Percentiles rank a stretch among this genome's conserved stretches.
phyloP scores from a whole-genome alignment of 2,888 invertebrate genomes.

The Tinea semifulvella region DNA sequence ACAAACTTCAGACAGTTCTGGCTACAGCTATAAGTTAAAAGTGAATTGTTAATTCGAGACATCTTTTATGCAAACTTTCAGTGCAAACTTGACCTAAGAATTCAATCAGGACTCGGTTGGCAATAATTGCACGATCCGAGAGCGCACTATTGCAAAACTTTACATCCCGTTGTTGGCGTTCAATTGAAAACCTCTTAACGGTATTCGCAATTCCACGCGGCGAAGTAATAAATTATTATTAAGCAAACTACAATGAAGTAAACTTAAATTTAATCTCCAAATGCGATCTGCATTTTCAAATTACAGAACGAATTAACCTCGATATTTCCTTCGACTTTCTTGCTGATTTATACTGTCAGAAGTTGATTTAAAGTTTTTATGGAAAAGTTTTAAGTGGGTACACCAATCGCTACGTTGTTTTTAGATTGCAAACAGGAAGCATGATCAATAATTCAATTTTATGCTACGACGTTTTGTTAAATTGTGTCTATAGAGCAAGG shows the following conservation, averaged over 20 bases:
- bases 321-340: slow-evolving; percentile 21
- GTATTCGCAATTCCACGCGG: slow-evolving; percentile 25
- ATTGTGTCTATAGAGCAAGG: slow-evolving; percentile 2
- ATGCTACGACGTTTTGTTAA: slow-evolving; percentile 10
- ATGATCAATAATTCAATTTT: slow-evolving; percentile 6
- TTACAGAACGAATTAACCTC: slow-evolving; percentile 28
- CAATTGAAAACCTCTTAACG: slow-evolving; percentile 58
- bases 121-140: slow-evolving; percentile 53
- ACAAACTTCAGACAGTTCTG: not conserved
- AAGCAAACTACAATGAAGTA: slow-evolving; percentile 46
- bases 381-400: slow-evolving; percentile 12
- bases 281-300: slow-evolving; percentile 44
- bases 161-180: slow-evolving; percentile 50
- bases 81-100: slow-evolving; percentile 56
- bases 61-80: slow-evolving; percentile 52
- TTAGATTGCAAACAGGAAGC: not conserved
- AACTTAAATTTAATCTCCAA: slow-evolving; percentile 55
- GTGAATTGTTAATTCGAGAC: slow-evolving; percentile 42
- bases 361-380: slow-evolving; percentile 13
- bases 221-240: slow-evolving; percentile 47
- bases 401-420: slow-evolving; percentile 7
- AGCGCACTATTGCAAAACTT: slow-evolving; percentile 55
- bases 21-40: slow-evolving; percentile 4
- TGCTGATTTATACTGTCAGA: slow-evolving; percentile 21
- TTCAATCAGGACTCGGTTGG: slow-evolving; percentile 57